Evolutionary conservation across 2,888 invertebrate species (phyloP).

Genomic region (Parnassius glacialis): DNA sequence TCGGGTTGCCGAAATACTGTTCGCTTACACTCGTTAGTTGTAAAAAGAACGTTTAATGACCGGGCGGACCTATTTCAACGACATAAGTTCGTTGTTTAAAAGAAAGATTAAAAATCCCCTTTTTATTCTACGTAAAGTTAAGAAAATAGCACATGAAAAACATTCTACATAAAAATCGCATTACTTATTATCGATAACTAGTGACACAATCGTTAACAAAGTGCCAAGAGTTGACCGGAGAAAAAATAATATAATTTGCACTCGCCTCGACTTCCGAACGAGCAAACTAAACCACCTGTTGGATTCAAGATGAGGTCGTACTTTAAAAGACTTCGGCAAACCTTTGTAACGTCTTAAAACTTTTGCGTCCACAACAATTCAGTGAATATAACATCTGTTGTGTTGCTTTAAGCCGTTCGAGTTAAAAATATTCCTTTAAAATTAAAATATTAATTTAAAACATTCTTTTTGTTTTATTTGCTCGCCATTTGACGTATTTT

Average conservation of each 20-base stretch:
- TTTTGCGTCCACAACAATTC: constrained; percentile 12
- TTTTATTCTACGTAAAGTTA: no score
- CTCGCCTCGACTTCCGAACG: constrained; percentile 17
- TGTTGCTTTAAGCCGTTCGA: background rate
- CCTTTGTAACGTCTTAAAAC: constrained; percentile 17
- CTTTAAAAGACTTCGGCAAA: constrained; percentile 30
- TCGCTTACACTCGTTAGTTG: no score
- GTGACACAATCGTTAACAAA: background rate
- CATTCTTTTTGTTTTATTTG: no score
- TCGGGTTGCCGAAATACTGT: constrained; percentile 20
- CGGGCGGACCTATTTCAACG: constrained; percentile 8
- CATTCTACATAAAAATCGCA: no score
- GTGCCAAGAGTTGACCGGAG: background rate
- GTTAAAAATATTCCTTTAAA: no score
- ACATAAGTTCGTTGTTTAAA: background rate
- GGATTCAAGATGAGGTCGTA: constrained; percentile 28
- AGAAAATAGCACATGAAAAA: no score
- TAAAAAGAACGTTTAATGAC: constrained; percentile 14
- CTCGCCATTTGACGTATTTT: no score
- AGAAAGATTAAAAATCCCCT: background rate
- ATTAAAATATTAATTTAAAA: no score
- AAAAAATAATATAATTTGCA: constrained; percentile 19
- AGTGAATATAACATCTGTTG: constrained; percentile 14
- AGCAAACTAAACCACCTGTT: constrained; percentile 34
- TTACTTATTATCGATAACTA: no score